Conservation (phyloP, 2,888 invertebrate species). For the Kuschelorhynchus macadamiae region DNA sequence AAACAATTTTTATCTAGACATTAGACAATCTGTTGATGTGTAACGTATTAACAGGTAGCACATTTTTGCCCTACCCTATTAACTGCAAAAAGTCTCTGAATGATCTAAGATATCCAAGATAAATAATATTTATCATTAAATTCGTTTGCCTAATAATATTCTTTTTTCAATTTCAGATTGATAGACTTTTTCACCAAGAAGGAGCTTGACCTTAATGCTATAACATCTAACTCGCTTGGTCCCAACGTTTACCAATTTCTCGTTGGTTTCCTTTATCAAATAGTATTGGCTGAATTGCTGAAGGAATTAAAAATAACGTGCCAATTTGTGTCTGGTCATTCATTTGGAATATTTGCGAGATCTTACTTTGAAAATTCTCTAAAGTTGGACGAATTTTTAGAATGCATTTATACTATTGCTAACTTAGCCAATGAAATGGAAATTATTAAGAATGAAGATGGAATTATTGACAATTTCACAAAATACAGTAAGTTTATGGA, state of each 20-base stretch:
- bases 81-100: too few species aligned
- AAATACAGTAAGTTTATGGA: constrained; percentile 11
- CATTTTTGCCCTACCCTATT: too few species aligned
- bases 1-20: too few species aligned
- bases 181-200: constrained; percentile 12
- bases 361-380: constrained; percentile 92
- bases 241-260: constrained; percentile 38
- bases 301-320: constrained; percentile 68
- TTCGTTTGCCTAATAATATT: too few species aligned
- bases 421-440: background rate
- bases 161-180: constrained; percentile 68
- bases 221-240: constrained; percentile 10
- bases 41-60: too few species aligned
- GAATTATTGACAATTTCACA: background rate
- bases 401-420: constrained; percentile 60
- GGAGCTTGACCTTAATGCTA: constrained; percentile 20
- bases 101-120: too few species aligned
- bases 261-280: constrained; percentile 72
- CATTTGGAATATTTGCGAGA: constrained; percentile 91
- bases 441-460: background rate
- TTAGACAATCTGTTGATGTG: too few species aligned
- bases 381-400: constrained; percentile 85
- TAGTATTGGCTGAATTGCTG: constrained; percentile 68
- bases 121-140: too few species aligned
- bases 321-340: constrained; percentile 73